Percentiles rank a stretch among this genome's conserved stretches.
Conservation (phyloP, 2,888 invertebrate species). For the Xestia xanthographa region DNA sequence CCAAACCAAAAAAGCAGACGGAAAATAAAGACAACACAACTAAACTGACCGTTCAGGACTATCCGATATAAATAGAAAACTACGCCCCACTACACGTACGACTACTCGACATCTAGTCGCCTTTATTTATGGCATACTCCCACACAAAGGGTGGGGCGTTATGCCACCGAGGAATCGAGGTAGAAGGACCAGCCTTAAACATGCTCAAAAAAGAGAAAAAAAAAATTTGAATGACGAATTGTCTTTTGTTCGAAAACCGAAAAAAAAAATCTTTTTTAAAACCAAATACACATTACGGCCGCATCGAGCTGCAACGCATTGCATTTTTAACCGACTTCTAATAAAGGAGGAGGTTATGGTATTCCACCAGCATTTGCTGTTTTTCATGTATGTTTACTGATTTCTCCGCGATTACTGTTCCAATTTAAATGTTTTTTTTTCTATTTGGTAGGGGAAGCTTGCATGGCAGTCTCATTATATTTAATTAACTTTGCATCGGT, state of each 20-base stretch:
- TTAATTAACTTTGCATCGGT: too few species aligned
- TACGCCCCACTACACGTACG: constrained; percentile 62
- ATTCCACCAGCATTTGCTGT: too few species aligned
- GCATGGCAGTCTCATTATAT: too few species aligned
- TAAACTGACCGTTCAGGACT: constrained; percentile 47
- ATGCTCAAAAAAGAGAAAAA: rapidly evolving
- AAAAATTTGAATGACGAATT: not conserved
- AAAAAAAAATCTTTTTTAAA: not conserved
- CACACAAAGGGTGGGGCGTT: constrained; percentile 60
- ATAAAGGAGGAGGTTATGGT: too few species aligned
- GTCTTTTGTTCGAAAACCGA: not conserved
- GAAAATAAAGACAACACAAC: constrained; percentile 41
- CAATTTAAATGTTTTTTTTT: too few species aligned
- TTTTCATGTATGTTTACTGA: too few species aligned
- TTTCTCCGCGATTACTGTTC: too few species aligned
- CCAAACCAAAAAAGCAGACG: constrained; percentile 32
- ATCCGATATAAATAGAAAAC: constrained; percentile 53
- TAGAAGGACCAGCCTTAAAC: constrained; percentile 38
- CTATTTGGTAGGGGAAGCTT: too few species aligned
- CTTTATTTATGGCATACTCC: constrained; percentile 73
- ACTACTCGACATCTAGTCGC: constrained; percentile 68
- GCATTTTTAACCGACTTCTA: not conserved
- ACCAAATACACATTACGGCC: not conserved
- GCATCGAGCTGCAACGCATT: not conserved
- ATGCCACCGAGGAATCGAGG: constrained; percentile 16